phyloP scores from a whole-genome alignment of 35 echinoderm and acorn worm species.

The Holothuria glaberrima region DNA sequence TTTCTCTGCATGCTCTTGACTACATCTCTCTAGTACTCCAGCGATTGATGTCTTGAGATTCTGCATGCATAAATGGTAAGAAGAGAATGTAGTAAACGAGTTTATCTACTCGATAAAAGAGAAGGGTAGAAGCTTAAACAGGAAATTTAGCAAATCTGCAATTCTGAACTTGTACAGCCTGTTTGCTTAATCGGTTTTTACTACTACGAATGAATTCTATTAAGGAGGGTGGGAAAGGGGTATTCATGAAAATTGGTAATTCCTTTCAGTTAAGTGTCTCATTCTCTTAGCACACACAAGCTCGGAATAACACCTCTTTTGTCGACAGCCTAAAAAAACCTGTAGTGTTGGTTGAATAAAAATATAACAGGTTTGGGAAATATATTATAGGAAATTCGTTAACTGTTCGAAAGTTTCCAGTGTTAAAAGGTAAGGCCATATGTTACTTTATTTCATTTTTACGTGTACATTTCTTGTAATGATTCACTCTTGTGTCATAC shows the following conservation, averaged over 20 bases:
- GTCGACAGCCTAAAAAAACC: too few relatives aligned
- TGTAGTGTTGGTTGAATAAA: too few relatives aligned
- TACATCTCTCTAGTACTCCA: conserved; percentile 8
- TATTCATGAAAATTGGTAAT: conserved; percentile 33
- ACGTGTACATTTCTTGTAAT: too few relatives aligned
- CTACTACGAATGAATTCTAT: conserved; percentile 40
- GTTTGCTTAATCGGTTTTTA: conserved; percentile 48
- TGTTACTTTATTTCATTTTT: too few relatives aligned
- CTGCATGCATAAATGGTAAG: conserved; percentile 44
- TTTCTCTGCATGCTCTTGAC: conserved; percentile 29
- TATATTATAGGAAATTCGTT: too few relatives aligned
- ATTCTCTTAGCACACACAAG: not conserved
- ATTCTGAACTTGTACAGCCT: conserved; percentile 38
- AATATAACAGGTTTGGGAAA: too few relatives aligned
- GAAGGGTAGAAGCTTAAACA: conserved; percentile 28
- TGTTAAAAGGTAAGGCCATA: too few relatives aligned
- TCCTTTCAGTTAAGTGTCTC: conserved; percentile 33
- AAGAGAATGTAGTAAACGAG: conserved; percentile 26
- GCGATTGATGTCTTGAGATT: conserved; percentile 28
- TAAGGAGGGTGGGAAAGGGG: conserved; percentile 8
- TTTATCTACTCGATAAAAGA: conserved; percentile 49
- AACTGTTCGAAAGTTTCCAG: too few relatives aligned
- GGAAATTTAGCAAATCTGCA: conserved; percentile 52
- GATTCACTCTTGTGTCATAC: too few relatives aligned
- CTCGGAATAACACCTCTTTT: too few relatives aligned